These are phyloP conservation scores for Rhinopomastus cyanomelas DNA, from an alignment of 2,113 vertebrate species.

Conservation along the genomic window DNA sequence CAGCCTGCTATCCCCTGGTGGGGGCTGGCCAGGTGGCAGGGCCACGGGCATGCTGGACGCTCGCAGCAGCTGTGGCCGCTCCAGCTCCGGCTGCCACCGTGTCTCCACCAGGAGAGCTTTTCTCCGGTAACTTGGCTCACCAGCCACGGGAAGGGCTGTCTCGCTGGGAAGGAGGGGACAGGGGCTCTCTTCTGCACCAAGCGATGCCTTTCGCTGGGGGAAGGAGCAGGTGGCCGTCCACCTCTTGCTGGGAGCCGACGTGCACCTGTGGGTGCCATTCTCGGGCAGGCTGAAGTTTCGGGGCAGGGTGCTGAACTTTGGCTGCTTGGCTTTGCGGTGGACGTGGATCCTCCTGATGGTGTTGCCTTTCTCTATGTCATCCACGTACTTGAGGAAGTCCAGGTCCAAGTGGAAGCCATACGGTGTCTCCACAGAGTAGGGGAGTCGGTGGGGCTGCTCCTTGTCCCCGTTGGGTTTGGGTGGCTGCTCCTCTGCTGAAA, in stretches of 20 bases:
- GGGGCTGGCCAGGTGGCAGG: conserved; percentile 77
- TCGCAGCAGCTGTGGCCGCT: conserved; percentile 88
- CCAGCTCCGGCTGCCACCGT: conserved; percentile 57
- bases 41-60: conserved; percentile 92
- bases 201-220: conserved; percentile 79
- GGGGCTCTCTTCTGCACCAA: conserved; percentile 79
- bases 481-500: conserved; percentile 81
- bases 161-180: conserved; percentile 60
- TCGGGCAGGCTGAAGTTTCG: conserved; percentile 95
- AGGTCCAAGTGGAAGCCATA: conserved; percentile 97
- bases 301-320: conserved; percentile 94
- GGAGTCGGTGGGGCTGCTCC: conserved; percentile 84
- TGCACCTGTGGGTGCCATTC: conserved; percentile 69
- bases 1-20: conserved; percentile 47
- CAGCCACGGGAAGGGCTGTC: background rate
- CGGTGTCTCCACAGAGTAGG: conserved; percentile 95
- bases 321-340: conserved; percentile 88
- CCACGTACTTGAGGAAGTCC: conserved; percentile 98
- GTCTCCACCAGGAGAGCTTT: conserved; percentile 66
- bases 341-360: conserved; percentile 94
- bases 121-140: conserved; percentile 69
- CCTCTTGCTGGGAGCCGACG: conserved; percentile 68
- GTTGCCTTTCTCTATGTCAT: conserved; percentile 98
- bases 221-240: conserved; percentile 82
- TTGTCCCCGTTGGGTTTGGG: conserved; percentile 76